Evolutionary conservation across 2,888 invertebrate genomes (phyloP), one percentile per base, ranked within the genome.

Genomic region (Meganola albula): DNA sequence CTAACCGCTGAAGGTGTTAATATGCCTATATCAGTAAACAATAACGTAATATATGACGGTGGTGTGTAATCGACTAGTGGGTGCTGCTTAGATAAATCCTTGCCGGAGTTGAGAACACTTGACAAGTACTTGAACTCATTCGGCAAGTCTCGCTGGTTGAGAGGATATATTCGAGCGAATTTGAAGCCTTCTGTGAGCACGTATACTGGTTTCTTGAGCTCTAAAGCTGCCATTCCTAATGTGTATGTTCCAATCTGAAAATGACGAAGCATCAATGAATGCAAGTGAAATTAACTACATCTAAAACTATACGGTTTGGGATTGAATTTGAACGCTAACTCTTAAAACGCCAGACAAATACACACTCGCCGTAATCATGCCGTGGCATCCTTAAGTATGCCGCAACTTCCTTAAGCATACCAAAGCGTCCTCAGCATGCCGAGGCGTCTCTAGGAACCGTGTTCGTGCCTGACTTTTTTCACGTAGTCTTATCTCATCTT

Each of bases 171-270:
- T 41, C 97, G 88, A 0, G 96, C 93, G 83, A 99, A 99, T 77
- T 99, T 99, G 70, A 98, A 98, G 72, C 98, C 98, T 75, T 99
- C 99, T 0, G 97, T 94, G 11, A 99, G 84, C 0, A 99, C 98
- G 73, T 97, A 98, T 33, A 99, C 92, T 0, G 97, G 97, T 68
- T 97, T 98, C 62, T 98, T 97, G 78, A 97, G 91, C 80, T 93
- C 93, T 43, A 90, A 88, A 0, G 96, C 96, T 65, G 94, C 93
- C 55, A 96, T 88, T 2, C 93, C 95, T 84, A 96, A 88, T 2
- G 93, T 91, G 63, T 93, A 95, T 24, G 92, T 94, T 27, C 96
- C 96, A 57, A 96, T 91, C 90, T 96, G 52, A 8, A 44, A 37
- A 26, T 6, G 27, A n/a, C n/a, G n/a, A n/a, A n/a, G n/a, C n/a